Evolutionary conservation across 2,797 vertebrate genomes (phyloP).

Genomic region (Macroramphosus scolopax): DNA sequence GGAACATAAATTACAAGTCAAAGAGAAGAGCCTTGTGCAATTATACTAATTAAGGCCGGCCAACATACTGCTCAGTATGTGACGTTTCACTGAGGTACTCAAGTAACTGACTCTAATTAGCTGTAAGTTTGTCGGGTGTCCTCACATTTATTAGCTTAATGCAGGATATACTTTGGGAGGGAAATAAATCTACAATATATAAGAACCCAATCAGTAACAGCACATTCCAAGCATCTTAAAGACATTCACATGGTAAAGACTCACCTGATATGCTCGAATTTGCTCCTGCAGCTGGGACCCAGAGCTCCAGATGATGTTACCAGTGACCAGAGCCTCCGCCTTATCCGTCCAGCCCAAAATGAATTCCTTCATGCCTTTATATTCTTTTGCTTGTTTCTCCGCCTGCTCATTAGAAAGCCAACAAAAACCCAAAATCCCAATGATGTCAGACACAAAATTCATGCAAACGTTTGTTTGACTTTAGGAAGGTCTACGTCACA

Average conservation of each 20-base stretch:
- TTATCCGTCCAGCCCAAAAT: constrained; percentile 93
- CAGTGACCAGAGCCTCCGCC: constrained; percentile 86
- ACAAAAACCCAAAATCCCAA: constrained; percentile 32
- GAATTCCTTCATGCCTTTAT: constrained; percentile 90
- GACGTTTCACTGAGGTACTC: constrained; percentile 36
- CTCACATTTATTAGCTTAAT: constrained; percentile 24
- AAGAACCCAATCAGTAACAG: no score
- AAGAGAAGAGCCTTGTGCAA: constrained; percentile 46
- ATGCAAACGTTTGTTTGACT: constrained; percentile 12
- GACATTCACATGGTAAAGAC: no score
- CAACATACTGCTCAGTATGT: constrained; percentile 25
- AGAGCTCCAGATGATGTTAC: constrained; percentile 90
- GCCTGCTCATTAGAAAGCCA: constrained; percentile 93
- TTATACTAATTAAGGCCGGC: constrained; percentile 58
- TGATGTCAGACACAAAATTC: no score
- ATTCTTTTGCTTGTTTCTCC: constrained; percentile 84
- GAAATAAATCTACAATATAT: no score
- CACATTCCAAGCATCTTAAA: no score
- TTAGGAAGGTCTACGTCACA: no score
- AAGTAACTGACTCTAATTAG: constrained; percentile 43
- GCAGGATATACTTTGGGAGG: no score
- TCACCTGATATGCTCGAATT: constrained; percentile 90
- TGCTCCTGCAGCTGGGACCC: constrained; percentile 93
- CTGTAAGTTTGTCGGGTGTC: constrained; percentile 20
- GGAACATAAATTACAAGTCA: not conserved